Percentiles rank a stretch among this genome's conserved stretches.
These are phyloP conservation scores for Diplogasteroides magnus DNA, from an alignment of 1,140 invertebrate genomes.

Conservation along the genomic window DNA sequence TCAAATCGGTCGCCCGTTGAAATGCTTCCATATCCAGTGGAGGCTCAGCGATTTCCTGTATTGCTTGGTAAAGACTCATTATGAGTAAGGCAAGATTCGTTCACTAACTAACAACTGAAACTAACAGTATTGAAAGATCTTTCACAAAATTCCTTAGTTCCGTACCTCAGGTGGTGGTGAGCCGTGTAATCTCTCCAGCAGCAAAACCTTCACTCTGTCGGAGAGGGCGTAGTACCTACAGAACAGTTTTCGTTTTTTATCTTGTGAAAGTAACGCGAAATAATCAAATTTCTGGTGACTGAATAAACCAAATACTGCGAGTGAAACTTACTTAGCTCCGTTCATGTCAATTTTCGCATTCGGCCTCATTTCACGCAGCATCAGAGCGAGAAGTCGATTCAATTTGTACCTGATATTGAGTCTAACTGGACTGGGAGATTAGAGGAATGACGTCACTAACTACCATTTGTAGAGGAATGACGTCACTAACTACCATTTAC, in stretches of 20 bases:
- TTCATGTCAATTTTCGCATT: constrained; percentile 39
- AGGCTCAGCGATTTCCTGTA: constrained; percentile 48
- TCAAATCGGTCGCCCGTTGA: constrained; percentile 45
- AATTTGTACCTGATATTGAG: constrained; percentile 41
- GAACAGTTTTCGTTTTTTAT: not conserved
- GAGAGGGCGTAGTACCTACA: constrained; percentile 49
- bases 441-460: too few species aligned
- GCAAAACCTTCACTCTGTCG: constrained; percentile 50
- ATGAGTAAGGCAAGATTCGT: not conserved
- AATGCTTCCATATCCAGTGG: constrained; percentile 52
- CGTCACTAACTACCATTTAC: too few species aligned
- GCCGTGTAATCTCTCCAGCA: constrained; percentile 52
- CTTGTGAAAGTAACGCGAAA: too few species aligned
- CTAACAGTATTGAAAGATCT: too few species aligned
- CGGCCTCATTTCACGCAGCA: constrained; percentile 48
- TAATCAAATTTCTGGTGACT: not conserved
- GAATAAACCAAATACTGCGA: not conserved
- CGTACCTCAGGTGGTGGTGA: constrained; percentile 44
- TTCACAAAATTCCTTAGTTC: too few species aligned
- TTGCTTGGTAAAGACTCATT: not conserved
- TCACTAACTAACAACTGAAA: too few species aligned
- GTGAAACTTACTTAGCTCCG: not conserved
- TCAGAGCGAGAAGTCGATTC: constrained; percentile 48
- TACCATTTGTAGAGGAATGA: too few species aligned
- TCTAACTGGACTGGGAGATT: too few species aligned